Evolutionary conservation across 2,888 invertebrate species (phyloP).

Genomic region (Melipona bicolor): DNA sequence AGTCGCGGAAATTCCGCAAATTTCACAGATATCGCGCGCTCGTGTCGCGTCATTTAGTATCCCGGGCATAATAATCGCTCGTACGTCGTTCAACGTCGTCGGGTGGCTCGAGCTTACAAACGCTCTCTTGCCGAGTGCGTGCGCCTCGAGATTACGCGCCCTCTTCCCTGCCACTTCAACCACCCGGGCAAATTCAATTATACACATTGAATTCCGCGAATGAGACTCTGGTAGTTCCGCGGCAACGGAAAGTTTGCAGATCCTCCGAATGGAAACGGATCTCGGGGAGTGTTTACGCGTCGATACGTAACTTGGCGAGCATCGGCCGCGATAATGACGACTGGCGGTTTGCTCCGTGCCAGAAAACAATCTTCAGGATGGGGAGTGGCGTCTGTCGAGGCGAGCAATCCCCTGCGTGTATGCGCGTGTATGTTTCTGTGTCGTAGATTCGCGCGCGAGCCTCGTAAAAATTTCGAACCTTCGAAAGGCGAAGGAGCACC

Average conservation of each 20-base stretch:
- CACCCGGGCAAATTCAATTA: conserved; percentile 62
- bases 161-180: conserved; percentile 52
- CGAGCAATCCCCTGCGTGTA: neutral
- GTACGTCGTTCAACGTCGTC: conserved; percentile 20
- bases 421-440: neutral
- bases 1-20: conserved; percentile 21
- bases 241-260: conserved; percentile 29
- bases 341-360: conserved; percentile 1
- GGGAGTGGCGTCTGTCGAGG: neutral
- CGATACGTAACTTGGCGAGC: conserved; percentile 45
- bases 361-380: conserved; percentile 46
- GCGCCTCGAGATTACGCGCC: conserved; percentile 57
- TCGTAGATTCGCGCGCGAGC: conserved; percentile 12
- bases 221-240: conserved; percentile 39
- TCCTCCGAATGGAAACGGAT: conserved; percentile 43
- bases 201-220: conserved; percentile 52
- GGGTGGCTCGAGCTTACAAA: conserved; percentile 3
- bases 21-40: conserved; percentile 26
- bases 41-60: conserved; percentile 27
- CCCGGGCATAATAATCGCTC: conserved; percentile 31
- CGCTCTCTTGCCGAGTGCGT: conserved; percentile 27
- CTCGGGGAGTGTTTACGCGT: conserved; percentile 27
- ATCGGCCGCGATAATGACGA: conserved; percentile 47
- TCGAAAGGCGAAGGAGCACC: neutral
- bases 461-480: conserved; percentile 27